Evolutionary conservation across 2,888 invertebrate species (phyloP).

Genomic region (Epirrhoe tristata): DNA sequence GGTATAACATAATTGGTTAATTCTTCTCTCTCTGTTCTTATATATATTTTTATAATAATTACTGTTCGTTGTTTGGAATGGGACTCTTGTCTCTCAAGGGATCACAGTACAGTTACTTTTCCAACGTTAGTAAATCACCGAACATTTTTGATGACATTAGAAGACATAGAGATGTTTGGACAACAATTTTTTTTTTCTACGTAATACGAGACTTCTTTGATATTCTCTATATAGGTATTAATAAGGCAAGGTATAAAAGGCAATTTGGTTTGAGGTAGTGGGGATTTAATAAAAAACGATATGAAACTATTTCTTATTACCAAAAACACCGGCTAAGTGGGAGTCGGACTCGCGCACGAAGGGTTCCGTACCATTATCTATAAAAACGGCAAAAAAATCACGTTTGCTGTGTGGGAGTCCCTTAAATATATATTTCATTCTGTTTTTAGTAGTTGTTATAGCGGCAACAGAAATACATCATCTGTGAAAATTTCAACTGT

Average conservation of each 20-base stretch:
- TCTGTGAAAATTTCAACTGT: too few species aligned
- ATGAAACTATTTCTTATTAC: slow-evolving; percentile 7
- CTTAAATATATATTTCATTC: too few species aligned
- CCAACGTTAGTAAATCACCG: neutral
- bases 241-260: slow-evolving; percentile 22
- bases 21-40: too few species aligned
- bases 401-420: too few species aligned
- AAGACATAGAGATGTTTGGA: neutral
- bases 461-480: too few species aligned
- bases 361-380: too few species aligned
- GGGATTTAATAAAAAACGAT: neutral
- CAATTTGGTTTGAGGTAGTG: slow-evolving; percentile 24
- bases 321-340: neutral
- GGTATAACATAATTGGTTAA: too few species aligned
- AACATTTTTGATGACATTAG: neutral
- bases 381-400: too few species aligned
- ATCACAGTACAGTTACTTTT: slow-evolving; percentile 8
- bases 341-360: too few species aligned
- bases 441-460: too few species aligned
- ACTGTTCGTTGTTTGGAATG: slow-evolving; percentile 22
- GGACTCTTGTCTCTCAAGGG: slow-evolving; percentile 16
- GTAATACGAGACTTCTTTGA: slow-evolving; percentile 7
- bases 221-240: slow-evolving; percentile 14
- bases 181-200: slow-evolving; percentile 7
- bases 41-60: neutral